These are phyloP conservation scores for Burhinus oedicnemus DNA, from an alignment of 2,113 vertebrate genomes.

Conservation along the genomic window DNA sequence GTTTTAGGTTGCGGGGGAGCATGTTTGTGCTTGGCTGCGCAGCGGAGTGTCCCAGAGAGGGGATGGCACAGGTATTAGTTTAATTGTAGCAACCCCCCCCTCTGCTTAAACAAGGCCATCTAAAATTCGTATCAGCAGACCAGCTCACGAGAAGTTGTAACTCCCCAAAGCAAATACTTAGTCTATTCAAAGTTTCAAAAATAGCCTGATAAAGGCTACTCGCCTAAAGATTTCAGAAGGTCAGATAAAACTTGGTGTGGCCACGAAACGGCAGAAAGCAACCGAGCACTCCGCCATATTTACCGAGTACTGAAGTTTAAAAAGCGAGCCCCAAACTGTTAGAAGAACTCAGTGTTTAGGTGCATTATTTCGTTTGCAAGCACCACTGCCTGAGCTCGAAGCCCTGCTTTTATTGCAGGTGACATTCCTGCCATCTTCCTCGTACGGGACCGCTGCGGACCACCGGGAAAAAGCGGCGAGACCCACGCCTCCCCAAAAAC, in stretches of 20 bases:
- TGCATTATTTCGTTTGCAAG: not conserved
- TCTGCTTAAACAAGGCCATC: not conserved
- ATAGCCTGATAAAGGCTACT: not conserved
- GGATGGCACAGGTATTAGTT: not conserved
- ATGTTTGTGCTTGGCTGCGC: rapidly evolving
- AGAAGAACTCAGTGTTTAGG: rapidly evolving
- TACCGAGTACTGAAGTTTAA: not conserved
- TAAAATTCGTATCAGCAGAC: not conserved
- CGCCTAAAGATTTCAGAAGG: not conserved
- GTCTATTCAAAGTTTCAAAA: not conserved
- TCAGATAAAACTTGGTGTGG: not conserved
- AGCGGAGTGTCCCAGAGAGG: rapidly evolving
- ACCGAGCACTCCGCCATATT: not conserved
- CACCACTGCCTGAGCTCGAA: not conserved
- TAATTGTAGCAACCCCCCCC: not conserved
- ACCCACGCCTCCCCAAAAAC: rapidly evolving
- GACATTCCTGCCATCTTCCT: not conserved
- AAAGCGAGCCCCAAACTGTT: not conserved
- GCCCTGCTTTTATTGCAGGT: not conserved
- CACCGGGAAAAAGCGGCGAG: rapidly evolving
- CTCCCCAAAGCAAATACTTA: not conserved
- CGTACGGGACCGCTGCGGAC: rapidly evolving
- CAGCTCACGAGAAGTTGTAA: not conserved
- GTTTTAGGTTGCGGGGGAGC: not conserved
- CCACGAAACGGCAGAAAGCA: not conserved